phyloP scores from a whole-genome alignment of 2,113 vertebrate genomes.

The Pachycephala philippinensis region DNA sequence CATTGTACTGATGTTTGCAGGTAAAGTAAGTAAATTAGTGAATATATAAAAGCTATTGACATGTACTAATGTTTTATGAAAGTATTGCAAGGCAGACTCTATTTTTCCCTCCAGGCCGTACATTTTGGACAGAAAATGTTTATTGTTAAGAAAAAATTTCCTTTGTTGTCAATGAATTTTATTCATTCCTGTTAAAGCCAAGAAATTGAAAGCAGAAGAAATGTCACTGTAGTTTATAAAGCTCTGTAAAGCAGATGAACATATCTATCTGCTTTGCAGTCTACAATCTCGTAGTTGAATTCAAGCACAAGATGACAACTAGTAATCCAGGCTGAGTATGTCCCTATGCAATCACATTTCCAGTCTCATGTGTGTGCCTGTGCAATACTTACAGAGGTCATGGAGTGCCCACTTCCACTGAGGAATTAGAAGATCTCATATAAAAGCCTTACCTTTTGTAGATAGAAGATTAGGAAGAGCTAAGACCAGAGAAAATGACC shows the following conservation, averaged over 20 bases:
- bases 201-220: neutral
- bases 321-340: neutral
- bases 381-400: neutral
- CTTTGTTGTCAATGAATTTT: neutral
- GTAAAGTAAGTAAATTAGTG: neutral
- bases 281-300: neutral
- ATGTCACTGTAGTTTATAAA: neutral
- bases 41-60: neutral
- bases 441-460: neutral
- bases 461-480: neutral
- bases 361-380: neutral
- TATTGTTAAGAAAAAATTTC: neutral
- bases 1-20: neutral
- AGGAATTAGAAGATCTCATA: neutral
- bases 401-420: neutral
- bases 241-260: neutral
- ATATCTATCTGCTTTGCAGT: neutral
- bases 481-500: neutral
- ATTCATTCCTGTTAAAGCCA: neutral
- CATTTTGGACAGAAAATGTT: neutral
- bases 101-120: neutral
- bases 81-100: neutral
- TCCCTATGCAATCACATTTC: neutral
- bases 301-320: neutral
- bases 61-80: neutral